Base-by-base conservation (phyloP, 2,888 invertebrate species). In the Acanthacorydalis orientalis region DNA sequence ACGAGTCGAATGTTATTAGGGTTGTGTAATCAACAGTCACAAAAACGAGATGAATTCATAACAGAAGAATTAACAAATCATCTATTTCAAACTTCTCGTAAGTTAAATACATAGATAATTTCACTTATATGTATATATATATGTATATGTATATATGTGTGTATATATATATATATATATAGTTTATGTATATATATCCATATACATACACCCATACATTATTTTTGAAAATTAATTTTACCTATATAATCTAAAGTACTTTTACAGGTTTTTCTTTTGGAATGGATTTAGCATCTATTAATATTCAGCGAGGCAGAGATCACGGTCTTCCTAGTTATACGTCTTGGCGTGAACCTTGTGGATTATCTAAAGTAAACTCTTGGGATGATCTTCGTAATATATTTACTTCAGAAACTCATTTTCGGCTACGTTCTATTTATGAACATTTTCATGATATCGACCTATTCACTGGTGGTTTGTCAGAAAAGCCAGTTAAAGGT, bases 281-380 rank as follows among this genome's bases (percentile, higher is more conserved):
- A 0, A 79, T 91, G 73, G 91, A 91, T 60, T 67, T 91, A 49
- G 87, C 88, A 0, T 84, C 91, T 0, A 80, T 91, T 47, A 91
- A 91, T 57, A 83, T 91, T 35, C 90, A 91, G 62, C 67, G 84
- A 46, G 91, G 87, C 0, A 71, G 91, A 32, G 91, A 91, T 60
- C 91, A 91, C 59, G 91, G 91, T 1, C 70, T 90, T 0, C 80
- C 87, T 0, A 71, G 83, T 0, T 91, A 89, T 59, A 81, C 82
- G 0, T 63, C 75, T 0, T 91, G 86, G 86, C 72, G 88, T 33
- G 74, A 78, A 51, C 83, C 86, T 0, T 89, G 89, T 59, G 84
- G 85, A 0, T 61, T 88, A 1, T 73, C 78, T 0, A 65, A 73
- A 1, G 73, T 88, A 14, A 67, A 65, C 12, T 69, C 65, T 38